Conservation (phyloP, 2,888 invertebrate genomes). For the Drosophila subquinaria region DNA sequence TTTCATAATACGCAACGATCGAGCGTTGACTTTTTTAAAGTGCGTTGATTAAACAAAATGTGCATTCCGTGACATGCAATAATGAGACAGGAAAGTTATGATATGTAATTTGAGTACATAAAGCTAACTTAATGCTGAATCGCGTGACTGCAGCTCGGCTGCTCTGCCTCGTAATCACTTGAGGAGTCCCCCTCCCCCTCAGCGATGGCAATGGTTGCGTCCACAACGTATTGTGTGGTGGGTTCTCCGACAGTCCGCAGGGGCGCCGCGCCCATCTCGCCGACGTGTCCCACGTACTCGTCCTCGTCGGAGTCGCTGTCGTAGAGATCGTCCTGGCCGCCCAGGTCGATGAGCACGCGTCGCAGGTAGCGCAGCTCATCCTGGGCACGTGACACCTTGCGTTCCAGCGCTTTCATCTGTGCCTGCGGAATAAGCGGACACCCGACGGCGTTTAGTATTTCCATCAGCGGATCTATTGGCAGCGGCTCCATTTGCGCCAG, state of each 20-base stretch:
- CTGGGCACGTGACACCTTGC: conserved; percentile 58
- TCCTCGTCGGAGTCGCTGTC: conserved; percentile 58
- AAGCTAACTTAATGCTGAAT: conserved; percentile 10
- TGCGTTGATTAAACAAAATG: conserved; percentile 28
- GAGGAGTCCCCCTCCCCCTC: neutral
- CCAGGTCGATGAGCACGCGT: conserved; percentile 49
- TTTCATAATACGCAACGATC: conserved; percentile 18
- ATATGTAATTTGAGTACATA: conserved; percentile 25
- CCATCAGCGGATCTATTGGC: conserved; percentile 57
- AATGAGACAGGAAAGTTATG: neutral
- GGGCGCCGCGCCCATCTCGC: conserved; percentile 3
- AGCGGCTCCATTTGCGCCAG: conserved; percentile 41
- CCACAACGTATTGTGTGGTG: conserved; percentile 5
- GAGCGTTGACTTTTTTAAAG: conserved; percentile 6
- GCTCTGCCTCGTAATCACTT: conserved; percentile 10
- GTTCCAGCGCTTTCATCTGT: conserved; percentile 66
- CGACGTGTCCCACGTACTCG: conserved; percentile 57
- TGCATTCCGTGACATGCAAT: conserved; percentile 5
- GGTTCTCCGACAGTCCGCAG: neutral
- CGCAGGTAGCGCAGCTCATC: conserved; percentile 64
- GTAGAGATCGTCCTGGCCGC: conserved; percentile 49
- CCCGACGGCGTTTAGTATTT: conserved; percentile 50
- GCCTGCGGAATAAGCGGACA: conserved; percentile 68
- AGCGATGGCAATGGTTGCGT: conserved; percentile 1
- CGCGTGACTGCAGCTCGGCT: conserved; percentile 40